phyloP scores from a whole-genome alignment of 1,140 invertebrate genomes.

The Bilobella aurantiaca region DNA sequence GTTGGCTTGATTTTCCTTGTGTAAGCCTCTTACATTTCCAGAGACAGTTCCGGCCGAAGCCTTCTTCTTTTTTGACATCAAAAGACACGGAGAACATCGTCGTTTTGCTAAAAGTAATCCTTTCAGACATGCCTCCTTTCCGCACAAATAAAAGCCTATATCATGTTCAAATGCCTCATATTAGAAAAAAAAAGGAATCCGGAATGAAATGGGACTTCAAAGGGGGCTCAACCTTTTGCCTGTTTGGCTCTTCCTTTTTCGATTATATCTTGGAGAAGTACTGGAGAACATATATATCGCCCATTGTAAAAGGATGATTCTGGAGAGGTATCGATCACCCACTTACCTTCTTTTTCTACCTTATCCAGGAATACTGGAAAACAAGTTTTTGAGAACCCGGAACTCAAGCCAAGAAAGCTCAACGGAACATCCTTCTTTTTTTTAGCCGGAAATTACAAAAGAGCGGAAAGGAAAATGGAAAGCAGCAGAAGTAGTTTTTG shows the following conservation, averaged over 20 bases:
- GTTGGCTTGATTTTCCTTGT: too few relatives aligned
- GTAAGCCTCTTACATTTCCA: too few relatives aligned
- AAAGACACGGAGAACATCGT: too few relatives aligned
- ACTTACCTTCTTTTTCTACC: neutral
- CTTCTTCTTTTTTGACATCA: too few relatives aligned
- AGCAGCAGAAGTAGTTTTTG: neutral
- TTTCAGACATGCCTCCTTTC: neutral
- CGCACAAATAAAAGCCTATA: neutral
- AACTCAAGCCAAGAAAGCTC: neutral
- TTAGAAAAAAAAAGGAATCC: neutral
- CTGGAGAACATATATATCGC: neutral
- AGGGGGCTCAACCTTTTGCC: neutral
- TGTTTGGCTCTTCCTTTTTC: slow-evolving; percentile 1
- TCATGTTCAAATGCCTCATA: too few relatives aligned
- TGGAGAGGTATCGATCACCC: slow-evolving; percentile 4
- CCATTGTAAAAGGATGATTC: neutral
- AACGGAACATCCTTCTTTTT: too few relatives aligned
- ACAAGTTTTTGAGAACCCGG: neutral
- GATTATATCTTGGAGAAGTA: neutral
- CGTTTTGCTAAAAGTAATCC: neutral
- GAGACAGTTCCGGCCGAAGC: neutral
- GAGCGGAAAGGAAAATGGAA: too few relatives aligned
- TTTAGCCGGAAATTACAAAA: too few relatives aligned
- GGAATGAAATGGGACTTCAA: too few relatives aligned
- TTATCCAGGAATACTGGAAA: neutral